A percentile compares a stretch with the other conserved stretches of the same genome.
Conservation (phyloP, 2,797 vertebrate genomes). For the Cossypha dichroa region DNA sequence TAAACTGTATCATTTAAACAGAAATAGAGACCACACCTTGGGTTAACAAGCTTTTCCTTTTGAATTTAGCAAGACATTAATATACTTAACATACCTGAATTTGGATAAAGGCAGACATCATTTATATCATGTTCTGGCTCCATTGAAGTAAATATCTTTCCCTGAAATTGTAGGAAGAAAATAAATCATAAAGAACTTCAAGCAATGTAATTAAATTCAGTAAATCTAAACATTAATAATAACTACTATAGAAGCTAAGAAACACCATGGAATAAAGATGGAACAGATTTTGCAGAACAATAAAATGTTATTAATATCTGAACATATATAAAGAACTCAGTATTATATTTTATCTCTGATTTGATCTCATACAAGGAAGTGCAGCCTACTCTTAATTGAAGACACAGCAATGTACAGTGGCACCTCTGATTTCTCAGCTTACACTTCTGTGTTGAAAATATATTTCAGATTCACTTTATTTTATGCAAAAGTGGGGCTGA, state of each 20-base stretch:
- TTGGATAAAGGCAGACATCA: conserved; percentile 91
- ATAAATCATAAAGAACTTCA: background rate
- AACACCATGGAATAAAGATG: background rate
- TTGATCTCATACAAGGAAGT: background rate
- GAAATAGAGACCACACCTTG: background rate
- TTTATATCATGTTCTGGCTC: conserved; percentile 92
- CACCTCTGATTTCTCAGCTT: background rate
- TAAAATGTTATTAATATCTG: background rate
- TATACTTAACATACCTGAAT: conserved; percentile 82
- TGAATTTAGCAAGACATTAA: background rate
- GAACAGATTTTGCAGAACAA: background rate
- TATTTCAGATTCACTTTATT: background rate
- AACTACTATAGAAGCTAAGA: background rate
- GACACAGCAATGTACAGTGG: background rate
- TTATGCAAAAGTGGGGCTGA: background rate
- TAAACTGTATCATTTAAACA: background rate
- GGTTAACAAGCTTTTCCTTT: background rate
- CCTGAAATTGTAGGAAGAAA: conserved; percentile 78
- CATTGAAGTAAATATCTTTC: conserved; percentile 92
- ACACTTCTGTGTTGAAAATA: background rate
- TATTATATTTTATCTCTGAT: background rate
- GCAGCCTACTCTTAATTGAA: background rate
- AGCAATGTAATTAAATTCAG: background rate
- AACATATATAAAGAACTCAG: background rate
- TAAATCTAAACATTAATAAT: background rate